Evolutionary conservation across 1,140 invertebrate genomes (phyloP), one percentile per base, ranked within the genome.

Genomic region (Lutraria rhynchaena): DNA sequence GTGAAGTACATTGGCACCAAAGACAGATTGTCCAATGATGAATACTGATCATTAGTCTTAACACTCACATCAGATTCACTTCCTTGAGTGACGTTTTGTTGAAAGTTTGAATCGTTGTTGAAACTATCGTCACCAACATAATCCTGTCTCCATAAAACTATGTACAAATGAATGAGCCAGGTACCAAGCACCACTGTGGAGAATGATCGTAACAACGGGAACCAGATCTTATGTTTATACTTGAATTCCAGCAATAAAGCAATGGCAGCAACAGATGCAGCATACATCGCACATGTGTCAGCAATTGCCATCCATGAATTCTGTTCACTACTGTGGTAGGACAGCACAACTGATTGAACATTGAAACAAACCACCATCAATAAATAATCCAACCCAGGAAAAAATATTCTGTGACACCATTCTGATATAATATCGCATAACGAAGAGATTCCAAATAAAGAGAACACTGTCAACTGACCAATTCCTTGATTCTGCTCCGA

Each of bases 111-210:
- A n/a, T n/a, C n/a, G 31, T 3, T 24, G 1, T 29, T 78, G 44
- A 33, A 27, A 31, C n/a, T 80, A 44, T 46, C 17, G 46, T 33
- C 74, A 31, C 13, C 19, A 22, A 3, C 31, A n/a, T 2, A 69
- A 27, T 22, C 69, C 15, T 31, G 60, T 37, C 35, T 78, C 55
- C 3, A 70, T 49, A 86, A 17, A 29, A 85, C 60, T n/a, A 83
- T 29, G 11, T 46, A 57, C 13, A 81, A 58, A 29, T 88, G 84
- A n/a, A 84, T 33, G 22, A 77, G 57, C 87, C 87, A 88, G 19
- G 86, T 81, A 37, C 87, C 87, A 13, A 86, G 86, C 24, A 86
- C 35, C 61, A 87, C 35, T 17, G 84, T 71, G 13, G 81, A 74
- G 29, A 85, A 84, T 9, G 63, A 76, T 37, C 87, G 58, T 7